Base-by-base conservation (phyloP, 2,888 invertebrate species). In the Epistrophe grossulariae region DNA sequence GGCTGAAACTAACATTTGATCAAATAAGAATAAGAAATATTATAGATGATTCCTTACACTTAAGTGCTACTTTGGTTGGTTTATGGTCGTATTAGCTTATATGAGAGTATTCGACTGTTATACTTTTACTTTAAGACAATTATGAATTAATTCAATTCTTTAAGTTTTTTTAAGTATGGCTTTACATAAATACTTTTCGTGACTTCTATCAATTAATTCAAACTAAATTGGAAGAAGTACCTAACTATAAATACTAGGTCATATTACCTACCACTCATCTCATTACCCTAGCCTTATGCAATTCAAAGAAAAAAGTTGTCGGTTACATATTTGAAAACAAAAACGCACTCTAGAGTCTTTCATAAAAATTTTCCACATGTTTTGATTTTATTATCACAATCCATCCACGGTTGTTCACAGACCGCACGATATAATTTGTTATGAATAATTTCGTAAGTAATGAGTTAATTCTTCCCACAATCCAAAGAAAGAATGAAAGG, bases 401-500 rank as follows among this genome's bases (percentile, higher is more conserved):
- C 38, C 68, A 68, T 52, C 52, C 50, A 52, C 52, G 50, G 38
- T 73, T 59, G 59, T 73, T 70, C 60, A 70, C 77, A 78, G 77
- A 78, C 60, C 77, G 50, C 70, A 78, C 59, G 28, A 73, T 68
- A 73, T 68, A 77, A 70, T 78, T 70, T 78, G 77, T 68, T 78
- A 70, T 78, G 70, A 78, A 78, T 78, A 70, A 70, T 78, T 78
- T 78, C 77, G 48, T 68, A 60, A 78, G 68, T 60, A 78, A 78
- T 78, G 70, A 70, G 68, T 70, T 78, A 59, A 78, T 60, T 68
- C 57, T 78, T 78, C 59, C 59, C 68, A 68, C 59, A 55, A 50
- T 59, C 19, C n/a, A 50, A 24, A 13, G 43, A 38, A 55, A 57
- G 38, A 50, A 24, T 10, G 11, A 24, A 19, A 60, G 10, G 24